A percentile compares a stretch with the other conserved stretches of the same genome.
Evolutionary conservation across 2,888 invertebrate genomes (phyloP).

Genomic region (Cabera pusaria): DNA sequence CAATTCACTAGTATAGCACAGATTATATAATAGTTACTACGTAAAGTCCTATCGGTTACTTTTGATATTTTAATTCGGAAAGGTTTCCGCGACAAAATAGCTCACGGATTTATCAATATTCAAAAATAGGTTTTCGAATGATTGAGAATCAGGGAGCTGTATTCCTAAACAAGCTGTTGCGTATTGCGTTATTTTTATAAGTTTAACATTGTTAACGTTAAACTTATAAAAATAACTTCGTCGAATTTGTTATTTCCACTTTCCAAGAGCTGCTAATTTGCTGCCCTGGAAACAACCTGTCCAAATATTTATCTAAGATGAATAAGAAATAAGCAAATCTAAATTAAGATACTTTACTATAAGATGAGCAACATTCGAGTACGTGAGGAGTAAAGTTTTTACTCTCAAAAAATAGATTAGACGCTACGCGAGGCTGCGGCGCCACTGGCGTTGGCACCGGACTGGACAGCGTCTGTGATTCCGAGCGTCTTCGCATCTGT

Average conservation of each 20-base stretch:
- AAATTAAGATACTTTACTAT: slow-evolving; percentile 13
- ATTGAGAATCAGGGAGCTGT: no score
- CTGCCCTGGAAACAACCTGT: slow-evolving; percentile 15
- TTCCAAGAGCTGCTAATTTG: slow-evolving; percentile 20
- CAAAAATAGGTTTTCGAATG: no score
- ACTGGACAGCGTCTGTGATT: slow-evolving; percentile 64
- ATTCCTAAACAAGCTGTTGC: slow-evolving; percentile 13
- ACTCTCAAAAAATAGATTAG: slow-evolving; percentile 60
- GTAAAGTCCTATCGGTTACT: no score
- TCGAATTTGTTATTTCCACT: slow-evolving; percentile 15
- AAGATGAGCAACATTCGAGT: slow-evolving; percentile 4
- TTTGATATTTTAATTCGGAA: no score
- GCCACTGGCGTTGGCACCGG: slow-evolving; percentile 74
- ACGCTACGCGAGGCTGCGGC: slow-evolving; percentile 60
- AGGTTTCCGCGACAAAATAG: no score
- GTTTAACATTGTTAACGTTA: no score
- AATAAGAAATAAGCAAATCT: slow-evolving; percentile 2
- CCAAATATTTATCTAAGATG: slow-evolving; percentile 24
- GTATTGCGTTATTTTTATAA: no score
- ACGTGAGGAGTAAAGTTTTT: slow-evolving; percentile 35
- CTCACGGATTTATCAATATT: no score
- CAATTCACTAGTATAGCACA: no score
- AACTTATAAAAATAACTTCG: slow-evolving; percentile 11
- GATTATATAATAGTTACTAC: no score
- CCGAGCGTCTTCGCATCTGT: slow-evolving; percentile 76